Evolutionary conservation across 2,113 vertebrate genomes (phyloP).

Genomic region (Pyrgilauda ruficollis): DNA sequence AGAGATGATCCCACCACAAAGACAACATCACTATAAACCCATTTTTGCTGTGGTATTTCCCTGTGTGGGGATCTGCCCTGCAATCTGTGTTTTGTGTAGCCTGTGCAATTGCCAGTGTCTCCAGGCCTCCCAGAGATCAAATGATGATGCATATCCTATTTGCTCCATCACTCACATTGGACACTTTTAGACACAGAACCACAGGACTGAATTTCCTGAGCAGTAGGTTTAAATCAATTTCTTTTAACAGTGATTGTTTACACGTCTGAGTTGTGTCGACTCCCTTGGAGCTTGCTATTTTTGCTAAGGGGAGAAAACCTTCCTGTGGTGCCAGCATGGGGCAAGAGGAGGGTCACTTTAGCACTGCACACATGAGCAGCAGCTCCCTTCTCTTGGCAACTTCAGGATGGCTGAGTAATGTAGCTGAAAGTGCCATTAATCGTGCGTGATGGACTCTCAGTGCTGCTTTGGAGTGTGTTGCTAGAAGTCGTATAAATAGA

Average conservation of each 20-base stretch:
- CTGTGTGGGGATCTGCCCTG: not conserved
- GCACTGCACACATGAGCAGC: not conserved
- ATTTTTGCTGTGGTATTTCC: not conserved
- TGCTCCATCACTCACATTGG: not conserved
- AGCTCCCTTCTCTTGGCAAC: not conserved
- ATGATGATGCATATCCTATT: not conserved
- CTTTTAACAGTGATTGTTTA: not conserved
- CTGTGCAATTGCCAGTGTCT: not conserved
- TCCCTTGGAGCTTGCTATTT: not conserved
- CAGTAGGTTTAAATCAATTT: slow-evolving; percentile 8
- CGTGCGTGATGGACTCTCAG: not conserved
- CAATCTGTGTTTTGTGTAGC: not conserved
- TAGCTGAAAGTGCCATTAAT: slow-evolving; percentile 22
- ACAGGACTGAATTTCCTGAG: slow-evolving; percentile 11
- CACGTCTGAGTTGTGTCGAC: not conserved
- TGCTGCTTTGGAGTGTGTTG: slow-evolving; percentile 3
- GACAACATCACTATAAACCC: not conserved
- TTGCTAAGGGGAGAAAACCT: not conserved
- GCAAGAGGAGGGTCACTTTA: not conserved
- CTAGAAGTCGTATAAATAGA: slow-evolving; percentile 40
- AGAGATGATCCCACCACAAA: not conserved
- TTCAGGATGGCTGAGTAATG: not conserved
- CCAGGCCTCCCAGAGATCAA: not conserved
- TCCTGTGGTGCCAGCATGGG: not conserved
- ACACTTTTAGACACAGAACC: not conserved